A percentile compares a stretch with the other conserved stretches of the same genome.
Conservation (phyloP, 2,113 vertebrate genomes). For the Tragelaphus imberbis region DNA sequence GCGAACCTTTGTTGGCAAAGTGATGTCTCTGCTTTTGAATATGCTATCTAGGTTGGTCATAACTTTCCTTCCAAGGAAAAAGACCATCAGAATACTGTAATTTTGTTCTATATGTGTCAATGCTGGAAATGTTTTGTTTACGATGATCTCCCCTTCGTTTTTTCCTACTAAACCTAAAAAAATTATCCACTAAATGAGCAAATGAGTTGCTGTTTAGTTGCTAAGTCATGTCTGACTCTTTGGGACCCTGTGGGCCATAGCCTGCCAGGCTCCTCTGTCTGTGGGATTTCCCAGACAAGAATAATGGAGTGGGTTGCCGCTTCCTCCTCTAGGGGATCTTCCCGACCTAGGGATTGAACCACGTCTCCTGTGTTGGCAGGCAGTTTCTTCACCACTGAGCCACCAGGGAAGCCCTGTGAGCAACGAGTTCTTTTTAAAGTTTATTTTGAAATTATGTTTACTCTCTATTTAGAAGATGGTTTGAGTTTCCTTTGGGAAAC, state of each 20-base stretch:
- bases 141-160: neutral
- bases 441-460: neutral
- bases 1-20: too few relatives aligned
- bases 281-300: neutral
- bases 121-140: neutral
- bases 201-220: neutral
- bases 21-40: too few relatives aligned
- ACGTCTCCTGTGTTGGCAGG: neutral
- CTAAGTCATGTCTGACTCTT: neutral
- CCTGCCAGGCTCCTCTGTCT: neutral
- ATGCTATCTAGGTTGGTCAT: too few relatives aligned
- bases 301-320: neutral
- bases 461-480: neutral
- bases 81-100: neutral
- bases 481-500: neutral
- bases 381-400: neutral
- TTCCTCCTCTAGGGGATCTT: neutral
- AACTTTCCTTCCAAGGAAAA: neutral
- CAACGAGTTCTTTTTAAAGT: neutral
- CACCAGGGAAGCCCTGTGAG: neutral
- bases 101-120: neutral
- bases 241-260: neutral
- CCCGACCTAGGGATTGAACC: neutral
- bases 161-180: neutral
- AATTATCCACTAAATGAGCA: neutral